These are phyloP conservation scores for Monopterus albus DNA, from an alignment of 2,113 vertebrate genomes.

Conservation along the genomic window DNA sequence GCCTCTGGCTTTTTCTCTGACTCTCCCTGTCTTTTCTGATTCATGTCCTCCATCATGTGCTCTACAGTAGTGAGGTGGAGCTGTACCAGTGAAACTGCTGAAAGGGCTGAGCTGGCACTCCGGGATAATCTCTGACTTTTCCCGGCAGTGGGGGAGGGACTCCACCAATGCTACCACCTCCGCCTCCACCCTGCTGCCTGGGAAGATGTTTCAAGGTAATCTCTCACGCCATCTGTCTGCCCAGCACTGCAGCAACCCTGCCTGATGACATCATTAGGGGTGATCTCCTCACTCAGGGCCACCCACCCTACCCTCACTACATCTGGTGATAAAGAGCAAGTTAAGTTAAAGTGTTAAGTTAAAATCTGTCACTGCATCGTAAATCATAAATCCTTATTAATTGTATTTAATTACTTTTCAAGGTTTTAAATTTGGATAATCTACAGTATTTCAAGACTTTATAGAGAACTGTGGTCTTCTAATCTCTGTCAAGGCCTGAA, in stretches of 20 bases:
- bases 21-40: conserved; percentile 41
- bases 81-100: conserved; percentile 42
- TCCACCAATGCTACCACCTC: background rate
- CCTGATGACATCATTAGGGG: conserved; percentile 48
- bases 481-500: conserved; percentile 3
- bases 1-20: conserved; percentile 20
- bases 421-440: background rate
- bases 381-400: background rate
- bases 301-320: too few species aligned
- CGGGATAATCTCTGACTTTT: conserved; percentile 43
- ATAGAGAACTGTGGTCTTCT: background rate
- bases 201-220: conserved; percentile 37
- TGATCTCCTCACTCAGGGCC: conserved; percentile 44
- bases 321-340: too few species aligned
- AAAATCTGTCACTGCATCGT: background rate
- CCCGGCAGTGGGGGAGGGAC: conserved; percentile 58
- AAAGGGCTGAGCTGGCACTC: conserved; percentile 65
- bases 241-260: background rate
- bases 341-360: too few species aligned
- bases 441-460: background rate
- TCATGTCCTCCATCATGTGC: conserved; percentile 59
- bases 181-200: conserved; percentile 29
- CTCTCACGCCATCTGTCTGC: conserved; percentile 42
- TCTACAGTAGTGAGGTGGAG: conserved; percentile 49
- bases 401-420: background rate